Evolutionary conservation across 1,140 invertebrate genomes (phyloP), one percentile per base, ranked within the genome.

Genomic region (Scaptomyza montana): DNA sequence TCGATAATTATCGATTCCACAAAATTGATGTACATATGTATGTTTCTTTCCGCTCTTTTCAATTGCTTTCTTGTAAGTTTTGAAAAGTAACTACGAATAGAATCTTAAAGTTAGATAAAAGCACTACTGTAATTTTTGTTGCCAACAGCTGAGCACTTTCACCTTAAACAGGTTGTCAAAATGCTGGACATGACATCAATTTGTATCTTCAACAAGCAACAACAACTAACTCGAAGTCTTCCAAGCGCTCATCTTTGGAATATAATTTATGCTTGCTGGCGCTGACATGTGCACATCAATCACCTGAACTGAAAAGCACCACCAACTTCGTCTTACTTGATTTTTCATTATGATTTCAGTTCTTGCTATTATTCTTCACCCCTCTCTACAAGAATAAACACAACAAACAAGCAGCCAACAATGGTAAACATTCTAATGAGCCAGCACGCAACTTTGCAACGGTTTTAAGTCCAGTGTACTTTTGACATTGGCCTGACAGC

Each of bases 241-340:
- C 16, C 30, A 33, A 33, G 30, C 7, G 3, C 30, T 33, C 30
- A 33, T 33, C 30, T 33, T 33, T 33, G 30, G 7, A 33, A 5
- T 7, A 72, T 59, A 87, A 86, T 86, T 87, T 78, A 81, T 87
- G 78, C 78, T 86, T 86, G 78, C 82, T 86, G 81, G 67, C 55
- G 78, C 71, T 78, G 81, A 81, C 82, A 78, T 81, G 71, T 76
- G 66, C 82, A 70, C 81, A 86, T 86, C 81, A 86, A 86, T 87
- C 82, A 86, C 43, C 64, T 64, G 61, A 74, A 76, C 66, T 25
- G 21, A 25, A 25, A 77, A 65, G 49, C 43, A 10, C 49, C 5
- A 28, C 10, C 12, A n/a, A n/a, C 21, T 25, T 25, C 39, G 0
- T n/a, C 3, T 61, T 61, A 81, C 81, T 87, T 87, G 82, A 73